phyloP scores from a whole-genome alignment of 35 echinoderm and acorn worm genomes.

The Lytechinus pictus region DNA sequence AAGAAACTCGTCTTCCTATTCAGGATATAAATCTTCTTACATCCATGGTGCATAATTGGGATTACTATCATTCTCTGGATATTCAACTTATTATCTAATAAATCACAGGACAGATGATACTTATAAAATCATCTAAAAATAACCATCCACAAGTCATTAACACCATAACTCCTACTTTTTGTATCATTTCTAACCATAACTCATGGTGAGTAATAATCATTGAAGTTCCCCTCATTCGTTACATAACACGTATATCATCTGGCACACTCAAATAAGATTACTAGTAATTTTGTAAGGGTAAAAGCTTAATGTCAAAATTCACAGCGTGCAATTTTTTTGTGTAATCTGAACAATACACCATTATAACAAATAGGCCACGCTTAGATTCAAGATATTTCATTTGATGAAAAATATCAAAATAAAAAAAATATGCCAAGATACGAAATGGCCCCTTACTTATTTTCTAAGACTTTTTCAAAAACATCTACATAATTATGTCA shows the following conservation, averaged over 20 bases:
- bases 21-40: background rate
- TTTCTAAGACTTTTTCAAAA: background rate
- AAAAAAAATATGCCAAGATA: background rate
- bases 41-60: background rate
- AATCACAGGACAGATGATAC: background rate
- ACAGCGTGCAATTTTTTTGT: background rate
- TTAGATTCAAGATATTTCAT: background rate
- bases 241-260: background rate
- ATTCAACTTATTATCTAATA: background rate
- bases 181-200: background rate
- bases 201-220: background rate
- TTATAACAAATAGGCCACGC: background rate
- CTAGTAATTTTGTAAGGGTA: background rate
- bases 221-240: background rate
- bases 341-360: background rate
- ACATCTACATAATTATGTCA: background rate
- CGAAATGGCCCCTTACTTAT: background rate
- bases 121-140: background rate
- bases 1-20: slow-evolving; percentile 2
- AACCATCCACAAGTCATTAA: background rate
- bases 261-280: background rate
- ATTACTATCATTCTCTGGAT: background rate
- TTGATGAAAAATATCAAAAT: too few relatives aligned
- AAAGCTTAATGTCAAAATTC: background rate
- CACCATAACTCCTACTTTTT: background rate